Conservation (phyloP, 1,140 invertebrate species). For the Neelides sp. region DNA sequence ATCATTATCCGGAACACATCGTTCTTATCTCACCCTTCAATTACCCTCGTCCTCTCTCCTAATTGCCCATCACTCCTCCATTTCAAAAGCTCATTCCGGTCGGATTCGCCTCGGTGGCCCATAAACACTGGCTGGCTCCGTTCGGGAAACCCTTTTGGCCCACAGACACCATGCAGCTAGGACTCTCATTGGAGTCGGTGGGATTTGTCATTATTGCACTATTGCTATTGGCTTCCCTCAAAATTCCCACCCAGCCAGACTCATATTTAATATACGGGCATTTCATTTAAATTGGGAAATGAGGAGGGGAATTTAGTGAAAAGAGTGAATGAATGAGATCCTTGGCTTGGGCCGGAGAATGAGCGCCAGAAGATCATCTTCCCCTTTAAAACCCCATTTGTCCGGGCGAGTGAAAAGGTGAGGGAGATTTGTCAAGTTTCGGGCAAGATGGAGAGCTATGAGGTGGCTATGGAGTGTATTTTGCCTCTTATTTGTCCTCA, state of each 20-base stretch:
- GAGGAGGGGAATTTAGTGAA: no score
- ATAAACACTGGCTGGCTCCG: not conserved
- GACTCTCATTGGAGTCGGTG: not conserved
- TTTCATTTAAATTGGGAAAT: no score
- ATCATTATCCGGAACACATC: constrained; percentile 11
- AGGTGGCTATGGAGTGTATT: no score
- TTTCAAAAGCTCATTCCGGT: not conserved
- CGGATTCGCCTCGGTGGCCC: not conserved
- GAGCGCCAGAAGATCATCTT: no score
- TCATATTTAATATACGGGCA: no score
- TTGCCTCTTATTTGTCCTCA: not conserved
- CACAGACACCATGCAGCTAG: not conserved
- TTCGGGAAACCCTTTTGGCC: not conserved
- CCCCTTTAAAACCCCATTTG: no score
- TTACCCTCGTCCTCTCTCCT: constrained; percentile 9
- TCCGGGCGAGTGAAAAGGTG: no score
- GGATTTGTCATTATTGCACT: not conserved
- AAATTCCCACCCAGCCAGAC: no score
- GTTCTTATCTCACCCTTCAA: constrained; percentile 1
- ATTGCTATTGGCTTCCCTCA: not conserved
- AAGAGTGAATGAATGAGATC: no score
- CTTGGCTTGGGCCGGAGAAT: no score
- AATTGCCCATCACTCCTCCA: constrained; percentile 6
- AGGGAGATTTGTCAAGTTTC: no score
- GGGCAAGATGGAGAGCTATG: no score